A percentile compares a stretch with the other conserved stretches of the same genome.
These are phyloP conservation scores for Buceros bicornis DNA, from an alignment of 2,797 vertebrate species.

Conservation along the genomic window DNA sequence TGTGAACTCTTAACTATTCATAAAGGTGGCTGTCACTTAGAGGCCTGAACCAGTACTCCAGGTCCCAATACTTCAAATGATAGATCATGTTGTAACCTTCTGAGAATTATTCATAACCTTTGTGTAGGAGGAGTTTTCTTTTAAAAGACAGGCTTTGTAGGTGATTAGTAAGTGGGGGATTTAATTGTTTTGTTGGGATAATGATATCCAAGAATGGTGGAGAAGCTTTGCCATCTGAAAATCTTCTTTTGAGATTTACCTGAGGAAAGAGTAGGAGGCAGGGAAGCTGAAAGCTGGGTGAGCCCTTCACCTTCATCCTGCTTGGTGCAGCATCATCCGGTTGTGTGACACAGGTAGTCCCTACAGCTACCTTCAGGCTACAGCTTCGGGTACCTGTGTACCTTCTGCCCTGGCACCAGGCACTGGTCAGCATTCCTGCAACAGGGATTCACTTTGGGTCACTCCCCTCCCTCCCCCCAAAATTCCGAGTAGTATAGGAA, in stretches of 20 bases:
- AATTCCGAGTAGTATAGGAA: neutral
- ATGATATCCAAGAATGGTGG: neutral
- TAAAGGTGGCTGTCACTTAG: conserved; percentile 77
- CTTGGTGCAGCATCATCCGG: neutral
- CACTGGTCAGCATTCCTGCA: too few species aligned
- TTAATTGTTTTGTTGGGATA: conserved; percentile 14
- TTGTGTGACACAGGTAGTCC: rapidly evolving
- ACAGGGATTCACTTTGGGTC: too few species aligned
- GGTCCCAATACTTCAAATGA: conserved; percentile 67
- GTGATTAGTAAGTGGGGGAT: neutral
- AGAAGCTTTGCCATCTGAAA: neutral
- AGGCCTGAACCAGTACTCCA: conserved; percentile 61
- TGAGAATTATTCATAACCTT: conserved; percentile 58
- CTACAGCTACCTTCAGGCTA: neutral
- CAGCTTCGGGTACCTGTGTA: neutral
- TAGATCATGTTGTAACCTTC: conserved; percentile 65
- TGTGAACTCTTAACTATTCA: conserved; percentile 79
- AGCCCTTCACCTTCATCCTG: neutral
- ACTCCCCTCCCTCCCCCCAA: too few species aligned
- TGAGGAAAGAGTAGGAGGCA: neutral
- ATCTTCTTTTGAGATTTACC: neutral
- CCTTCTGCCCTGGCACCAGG: too few species aligned
- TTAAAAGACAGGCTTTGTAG: conserved; percentile 12
- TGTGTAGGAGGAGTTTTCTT: conserved; percentile 41
- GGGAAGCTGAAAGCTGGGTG: neutral